A percentile compares a stretch with the other conserved stretches of the same genome.
Evolutionary conservation across 2,797 vertebrate species (phyloP).

Genomic region (Alcedo atthis): DNA sequence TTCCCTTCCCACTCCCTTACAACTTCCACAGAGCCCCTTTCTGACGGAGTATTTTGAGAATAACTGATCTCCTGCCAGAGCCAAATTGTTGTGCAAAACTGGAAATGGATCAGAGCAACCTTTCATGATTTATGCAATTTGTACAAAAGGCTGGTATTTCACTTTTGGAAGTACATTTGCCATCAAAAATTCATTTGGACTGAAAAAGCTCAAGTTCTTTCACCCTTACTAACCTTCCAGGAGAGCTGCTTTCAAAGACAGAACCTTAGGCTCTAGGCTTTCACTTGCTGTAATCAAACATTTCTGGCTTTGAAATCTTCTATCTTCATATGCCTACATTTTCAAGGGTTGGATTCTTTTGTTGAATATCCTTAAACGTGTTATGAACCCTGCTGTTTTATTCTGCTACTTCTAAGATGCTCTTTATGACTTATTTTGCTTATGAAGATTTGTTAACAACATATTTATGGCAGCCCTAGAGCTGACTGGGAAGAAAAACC

Average conservation of each 20-base stretch:
- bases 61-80: conserved; percentile 63
- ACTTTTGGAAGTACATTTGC: conserved; percentile 23
- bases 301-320: background rate
- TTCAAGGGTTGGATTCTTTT: background rate
- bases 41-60: conserved; percentile 25
- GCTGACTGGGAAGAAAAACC: background rate
- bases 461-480: background rate
- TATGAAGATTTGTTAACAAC: background rate
- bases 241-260: conserved; percentile 9
- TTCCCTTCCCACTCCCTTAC: conserved; percentile 10
- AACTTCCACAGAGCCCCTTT: conserved; percentile 17
- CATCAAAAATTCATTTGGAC: conserved; percentile 29
- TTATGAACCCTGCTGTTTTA: background rate
- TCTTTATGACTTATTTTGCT: background rate
- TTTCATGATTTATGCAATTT: conserved; percentile 18
- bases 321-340: background rate
- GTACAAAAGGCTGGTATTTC: conserved; percentile 42
- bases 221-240: conserved; percentile 18
- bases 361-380: background rate
- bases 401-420: background rate
- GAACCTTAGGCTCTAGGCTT: background rate
- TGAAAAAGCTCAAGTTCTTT: conserved; percentile 26
- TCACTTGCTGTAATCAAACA: background rate
- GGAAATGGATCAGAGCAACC: conserved; percentile 63
- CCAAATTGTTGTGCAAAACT: conserved; percentile 52